Base-by-base conservation (phyloP, 2,113 vertebrate genomes). In the Excalfactoria chinensis region DNA sequence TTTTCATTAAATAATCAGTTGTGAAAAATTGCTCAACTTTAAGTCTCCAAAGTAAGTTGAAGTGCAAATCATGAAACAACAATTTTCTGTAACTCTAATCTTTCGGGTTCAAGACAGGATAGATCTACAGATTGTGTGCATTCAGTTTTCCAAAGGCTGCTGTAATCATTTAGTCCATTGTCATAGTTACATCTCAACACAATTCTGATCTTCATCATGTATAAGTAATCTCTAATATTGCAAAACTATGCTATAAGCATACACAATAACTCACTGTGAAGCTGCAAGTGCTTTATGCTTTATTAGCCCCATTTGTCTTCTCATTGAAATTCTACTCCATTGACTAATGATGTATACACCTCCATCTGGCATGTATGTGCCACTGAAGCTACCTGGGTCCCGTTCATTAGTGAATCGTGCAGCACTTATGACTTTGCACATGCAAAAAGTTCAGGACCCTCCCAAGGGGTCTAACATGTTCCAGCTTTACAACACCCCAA, bases 41-140 rank as follows among this genome's bases (percentile, higher is more conserved):
- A 82, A 89, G 44, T 66, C 78, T 86, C 90, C 82, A 79, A 91
- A 91, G 60, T n/a, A 66, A 88, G 62, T 69, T 91, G 66, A 86
- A 86, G 71, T 73, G 68, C 79, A 90, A 76, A 89, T 88, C 79
- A 86, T 13, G 53, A 63, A 81, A 60, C 16, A 22, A 76, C 63
- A 92, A 34, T 80, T 94, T 59, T 86, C 37, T 44, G 49, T 76
- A 73, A 62, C 37, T 48, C 66, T 83, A 60, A 78, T 93, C 86
- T 88, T 78, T 67, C 79, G 83, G 62, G 43, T 69, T 85, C 63
- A 32, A 62, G 49, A 70, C 63, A 82, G 79, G 43, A 37, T 7
- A 79, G 49, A 49, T 28, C 72, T 75, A 71, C 37, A 46, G 35
- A 51, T 8, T 37, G 48, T 49, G 70, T 66, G n/a, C 11, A 32